These are phyloP conservation scores for Apamea monoglypha DNA, from an alignment of 2,888 invertebrate species.

Conservation along the genomic window DNA sequence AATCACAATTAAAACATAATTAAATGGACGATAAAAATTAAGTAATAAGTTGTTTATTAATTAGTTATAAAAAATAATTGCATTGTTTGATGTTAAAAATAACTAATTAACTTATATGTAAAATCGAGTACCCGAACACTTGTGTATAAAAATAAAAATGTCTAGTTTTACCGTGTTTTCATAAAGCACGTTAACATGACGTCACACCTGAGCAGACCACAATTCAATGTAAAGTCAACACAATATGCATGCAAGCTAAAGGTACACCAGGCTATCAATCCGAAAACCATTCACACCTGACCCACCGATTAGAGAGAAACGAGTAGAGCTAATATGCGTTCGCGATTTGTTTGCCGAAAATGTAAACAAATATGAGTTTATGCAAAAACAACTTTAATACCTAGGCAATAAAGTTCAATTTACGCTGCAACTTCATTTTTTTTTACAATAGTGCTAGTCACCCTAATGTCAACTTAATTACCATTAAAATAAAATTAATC, in stretches of 20 bases:
- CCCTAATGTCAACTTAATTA: too few species aligned
- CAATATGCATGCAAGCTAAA: background rate
- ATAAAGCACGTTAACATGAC: slow-evolving; percentile 11
- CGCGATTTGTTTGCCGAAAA: too few species aligned
- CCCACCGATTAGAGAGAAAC: background rate
- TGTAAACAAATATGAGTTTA: too few species aligned
- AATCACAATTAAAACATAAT: slow-evolving; percentile 46
- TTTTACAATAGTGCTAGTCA: too few species aligned
- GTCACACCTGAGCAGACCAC: background rate
- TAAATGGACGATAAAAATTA: slow-evolving; percentile 64
- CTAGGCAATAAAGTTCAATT: too few species aligned
- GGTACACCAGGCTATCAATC: background rate
- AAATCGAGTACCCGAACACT: slow-evolving; percentile 63
- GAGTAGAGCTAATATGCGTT: background rate
- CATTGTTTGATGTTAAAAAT: slow-evolving; percentile 52
- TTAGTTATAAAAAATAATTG: slow-evolving; percentile 59
- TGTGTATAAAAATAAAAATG: slow-evolving; percentile 54
- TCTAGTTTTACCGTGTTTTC: background rate
- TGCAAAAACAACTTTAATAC: too few species aligned
- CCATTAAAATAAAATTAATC: too few species aligned
- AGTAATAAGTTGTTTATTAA: slow-evolving; percentile 55
- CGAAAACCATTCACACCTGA: background rate
- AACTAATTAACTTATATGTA: slow-evolving; percentile 59
- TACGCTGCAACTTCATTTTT: too few species aligned
- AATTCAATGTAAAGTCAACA: background rate